Conservation (phyloP, 2,888 invertebrate genomes). For the Morpho achilles region DNA sequence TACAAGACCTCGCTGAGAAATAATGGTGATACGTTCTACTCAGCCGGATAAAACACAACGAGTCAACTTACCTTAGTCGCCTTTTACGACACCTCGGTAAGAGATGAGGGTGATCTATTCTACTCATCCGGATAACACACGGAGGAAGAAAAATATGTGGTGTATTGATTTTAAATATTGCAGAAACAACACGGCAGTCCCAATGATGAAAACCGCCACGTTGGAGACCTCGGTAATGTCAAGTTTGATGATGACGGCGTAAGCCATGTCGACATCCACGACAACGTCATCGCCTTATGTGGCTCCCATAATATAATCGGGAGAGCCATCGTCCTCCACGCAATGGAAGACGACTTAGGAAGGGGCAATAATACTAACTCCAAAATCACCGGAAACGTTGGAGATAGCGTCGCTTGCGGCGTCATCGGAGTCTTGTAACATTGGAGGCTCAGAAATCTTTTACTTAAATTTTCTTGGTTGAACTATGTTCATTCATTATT, state of each 20-base stretch:
- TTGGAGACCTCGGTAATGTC: constrained; percentile 92
- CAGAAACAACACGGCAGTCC: constrained; percentile 89
- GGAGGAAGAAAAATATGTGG: not conserved
- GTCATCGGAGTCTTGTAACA: constrained; percentile 86
- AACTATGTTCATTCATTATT: too few species aligned
- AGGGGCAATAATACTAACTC: constrained; percentile 83
- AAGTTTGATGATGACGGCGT: constrained; percentile 77
- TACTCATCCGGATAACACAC: too few species aligned
- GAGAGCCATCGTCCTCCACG: constrained; percentile 88
- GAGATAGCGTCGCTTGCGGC: constrained; percentile 88
- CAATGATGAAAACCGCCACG: constrained; percentile 83
- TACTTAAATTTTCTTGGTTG: too few species aligned
- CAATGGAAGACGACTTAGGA: constrained; percentile 87
- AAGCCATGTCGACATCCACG: constrained; percentile 81
- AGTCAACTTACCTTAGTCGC: too few species aligned
- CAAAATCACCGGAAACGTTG: constrained; percentile 90
- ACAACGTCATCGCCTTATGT: constrained; percentile 81
- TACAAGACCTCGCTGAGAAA: too few species aligned
- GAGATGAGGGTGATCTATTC: too few species aligned
- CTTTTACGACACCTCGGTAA: too few species aligned
- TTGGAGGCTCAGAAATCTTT: too few species aligned
- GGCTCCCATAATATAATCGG: constrained; percentile 85
- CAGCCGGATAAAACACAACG: too few species aligned
- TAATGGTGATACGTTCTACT: too few species aligned
- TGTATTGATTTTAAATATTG: constrained; percentile 10